Conservation (phyloP, 2,888 invertebrate species). For the Athetis lepigone region DNA sequence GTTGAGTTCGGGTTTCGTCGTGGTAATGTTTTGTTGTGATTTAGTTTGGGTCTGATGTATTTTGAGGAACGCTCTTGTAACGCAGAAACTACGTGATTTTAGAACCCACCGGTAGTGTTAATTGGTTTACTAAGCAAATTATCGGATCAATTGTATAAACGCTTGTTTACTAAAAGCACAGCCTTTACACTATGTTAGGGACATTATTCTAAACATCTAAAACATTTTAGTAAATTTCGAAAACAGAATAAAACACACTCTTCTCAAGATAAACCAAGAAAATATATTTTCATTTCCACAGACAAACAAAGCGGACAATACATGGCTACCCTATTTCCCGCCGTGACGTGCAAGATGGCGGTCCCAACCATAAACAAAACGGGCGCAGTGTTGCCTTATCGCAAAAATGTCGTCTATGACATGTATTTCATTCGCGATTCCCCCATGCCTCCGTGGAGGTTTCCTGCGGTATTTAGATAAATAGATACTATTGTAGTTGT, state of each 20-base stretch:
- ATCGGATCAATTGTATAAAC: background rate
- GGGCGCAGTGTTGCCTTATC: constrained; percentile 78
- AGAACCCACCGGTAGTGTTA: too few relatives aligned
- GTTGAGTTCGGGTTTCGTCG: background rate
- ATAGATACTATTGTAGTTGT: constrained; percentile 60
- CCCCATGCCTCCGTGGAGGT: constrained; percentile 69
- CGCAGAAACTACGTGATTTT: too few relatives aligned
- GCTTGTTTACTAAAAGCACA: too few relatives aligned
- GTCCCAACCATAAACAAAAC: constrained; percentile 79
- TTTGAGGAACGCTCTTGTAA: too few relatives aligned
- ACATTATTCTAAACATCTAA: too few relatives aligned
- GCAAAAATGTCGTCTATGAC: constrained; percentile 82
- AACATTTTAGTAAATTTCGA: background rate
- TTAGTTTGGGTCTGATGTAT: background rate
- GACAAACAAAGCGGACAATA: constrained; percentile 50
- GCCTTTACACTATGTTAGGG: background rate
- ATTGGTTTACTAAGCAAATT: background rate
- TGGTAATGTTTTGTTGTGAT: constrained; percentile 2
- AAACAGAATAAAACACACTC: constrained; percentile 8
- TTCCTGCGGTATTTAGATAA: constrained; percentile 68
- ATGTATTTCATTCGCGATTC: constrained; percentile 79
- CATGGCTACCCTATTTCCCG: constrained; percentile 63
- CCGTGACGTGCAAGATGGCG: constrained; percentile 76
- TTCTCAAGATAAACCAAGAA: constrained; percentile 14
- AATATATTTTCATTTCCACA: constrained; percentile 38